Evolutionary conservation across 2,113 vertebrate species (phyloP).

Genomic region (Petrocephalus zakoni): DNA sequence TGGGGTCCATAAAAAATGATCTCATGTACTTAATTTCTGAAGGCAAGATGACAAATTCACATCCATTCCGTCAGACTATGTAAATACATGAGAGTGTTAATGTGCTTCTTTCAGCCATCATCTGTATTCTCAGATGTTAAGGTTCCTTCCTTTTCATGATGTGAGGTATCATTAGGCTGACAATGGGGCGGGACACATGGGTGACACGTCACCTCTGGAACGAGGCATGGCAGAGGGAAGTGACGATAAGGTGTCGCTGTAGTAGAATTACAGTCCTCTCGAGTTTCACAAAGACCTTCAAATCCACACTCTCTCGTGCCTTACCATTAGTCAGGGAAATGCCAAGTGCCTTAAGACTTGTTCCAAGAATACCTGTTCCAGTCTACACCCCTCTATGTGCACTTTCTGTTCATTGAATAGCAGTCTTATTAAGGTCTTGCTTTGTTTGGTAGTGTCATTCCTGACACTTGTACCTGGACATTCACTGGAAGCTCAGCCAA

Average conservation of each 20-base stretch:
- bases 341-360: neutral
- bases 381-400: neutral
- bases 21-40: neutral
- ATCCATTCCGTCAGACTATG: neutral
- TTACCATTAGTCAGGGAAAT: neutral
- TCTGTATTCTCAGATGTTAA: neutral
- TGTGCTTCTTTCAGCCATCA: neutral
- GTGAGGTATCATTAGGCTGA: neutral
- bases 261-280: neutral
- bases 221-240: neutral
- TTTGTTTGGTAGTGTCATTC: neutral
- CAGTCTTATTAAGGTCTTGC: neutral
- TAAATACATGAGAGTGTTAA: neutral
- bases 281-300: neutral
- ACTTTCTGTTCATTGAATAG: neutral
- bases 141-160: neutral
- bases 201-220: neutral
- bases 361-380: neutral
- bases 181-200: neutral
- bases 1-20: neutral
- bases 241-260: neutral
- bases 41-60: neutral
- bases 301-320: neutral
- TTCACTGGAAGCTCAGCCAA: neutral
- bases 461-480: neutral